Evolutionary conservation across 2,113 vertebrate species (phyloP).

Genomic region (Festucalex cinctus): DNA sequence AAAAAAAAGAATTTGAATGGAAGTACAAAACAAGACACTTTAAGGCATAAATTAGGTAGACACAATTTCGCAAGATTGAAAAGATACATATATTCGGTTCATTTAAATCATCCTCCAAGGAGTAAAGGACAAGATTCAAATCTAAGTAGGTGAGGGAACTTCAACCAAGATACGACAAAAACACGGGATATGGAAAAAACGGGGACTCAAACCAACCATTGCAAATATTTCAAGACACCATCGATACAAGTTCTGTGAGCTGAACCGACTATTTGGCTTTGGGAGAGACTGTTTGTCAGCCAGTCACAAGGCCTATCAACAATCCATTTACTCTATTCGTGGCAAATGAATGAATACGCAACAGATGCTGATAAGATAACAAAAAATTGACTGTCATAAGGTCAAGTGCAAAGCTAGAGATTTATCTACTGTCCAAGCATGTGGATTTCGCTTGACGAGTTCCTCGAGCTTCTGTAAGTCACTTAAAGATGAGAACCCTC

Average conservation of each 20-base stretch:
- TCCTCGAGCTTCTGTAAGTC: not conserved
- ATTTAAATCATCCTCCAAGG: not conserved
- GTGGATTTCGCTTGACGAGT: not conserved
- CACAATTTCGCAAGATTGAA: not conserved
- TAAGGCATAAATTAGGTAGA: not conserved
- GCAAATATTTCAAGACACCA: not conserved
- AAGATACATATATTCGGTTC: not conserved
- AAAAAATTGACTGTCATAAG: not conserved
- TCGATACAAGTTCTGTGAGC: not conserved
- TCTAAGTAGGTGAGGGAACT: not conserved
- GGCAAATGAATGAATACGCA: not conserved
- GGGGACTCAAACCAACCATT: no score
- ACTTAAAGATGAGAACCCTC: no score
- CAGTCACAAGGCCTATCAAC: not conserved
- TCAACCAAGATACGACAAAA: not conserved
- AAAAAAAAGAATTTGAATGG: not conserved
- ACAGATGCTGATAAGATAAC: not conserved
- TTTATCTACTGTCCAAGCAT: not conserved
- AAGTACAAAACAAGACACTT: not conserved
- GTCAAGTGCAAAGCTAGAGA: not conserved
- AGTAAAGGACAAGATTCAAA: not conserved
- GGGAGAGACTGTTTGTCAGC: not conserved
- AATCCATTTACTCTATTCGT: not conserved
- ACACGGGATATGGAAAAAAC: no score
- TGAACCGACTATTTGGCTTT: not conserved